A percentile compares a stretch with the other conserved stretches of the same genome.
phyloP scores from a whole-genome alignment of 2,113 vertebrate species.

The Arenaria interpres region DNA sequence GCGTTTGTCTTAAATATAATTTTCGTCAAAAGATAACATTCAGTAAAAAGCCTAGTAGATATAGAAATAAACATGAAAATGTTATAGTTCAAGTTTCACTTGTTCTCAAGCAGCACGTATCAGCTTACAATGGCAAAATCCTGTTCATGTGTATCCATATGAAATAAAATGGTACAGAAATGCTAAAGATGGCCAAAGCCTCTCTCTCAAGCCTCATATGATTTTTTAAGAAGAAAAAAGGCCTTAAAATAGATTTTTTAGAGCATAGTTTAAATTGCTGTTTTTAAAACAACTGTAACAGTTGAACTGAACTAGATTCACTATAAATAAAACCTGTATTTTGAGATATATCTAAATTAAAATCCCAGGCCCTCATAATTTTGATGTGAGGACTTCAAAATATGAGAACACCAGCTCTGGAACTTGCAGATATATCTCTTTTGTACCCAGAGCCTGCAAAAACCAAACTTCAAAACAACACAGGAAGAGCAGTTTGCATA shows the following conservation, averaged over 20 bases:
- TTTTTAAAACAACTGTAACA: not conserved
- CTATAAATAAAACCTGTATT: not conserved
- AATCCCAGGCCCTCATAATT: not conserved
- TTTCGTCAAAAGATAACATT: not conserved
- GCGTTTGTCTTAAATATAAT: not conserved
- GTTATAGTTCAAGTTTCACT: not conserved
- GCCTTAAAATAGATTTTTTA: not conserved
- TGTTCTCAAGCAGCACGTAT: not conserved
- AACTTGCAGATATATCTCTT: not conserved
- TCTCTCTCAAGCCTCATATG: not conserved
- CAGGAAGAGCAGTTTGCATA: not conserved
- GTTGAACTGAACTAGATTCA: not conserved
- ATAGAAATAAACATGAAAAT: not conserved
- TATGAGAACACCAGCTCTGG: not conserved
- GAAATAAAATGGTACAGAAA: not conserved
- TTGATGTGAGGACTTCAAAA: not conserved
- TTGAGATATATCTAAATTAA: not conserved
- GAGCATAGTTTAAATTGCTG: not conserved
- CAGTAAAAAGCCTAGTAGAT: not conserved
- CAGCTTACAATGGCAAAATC: not conserved
- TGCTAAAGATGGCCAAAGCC: not conserved
- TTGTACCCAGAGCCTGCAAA: not conserved
- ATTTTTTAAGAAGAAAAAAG: not conserved
- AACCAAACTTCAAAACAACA: not conserved
- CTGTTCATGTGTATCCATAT: fast-evolving